A percentile compares a stretch with the other conserved stretches of the same genome.
These are phyloP conservation scores for Crossocerus cetratus DNA, from an alignment of 2,888 invertebrate genomes.

Conservation along the genomic window DNA sequence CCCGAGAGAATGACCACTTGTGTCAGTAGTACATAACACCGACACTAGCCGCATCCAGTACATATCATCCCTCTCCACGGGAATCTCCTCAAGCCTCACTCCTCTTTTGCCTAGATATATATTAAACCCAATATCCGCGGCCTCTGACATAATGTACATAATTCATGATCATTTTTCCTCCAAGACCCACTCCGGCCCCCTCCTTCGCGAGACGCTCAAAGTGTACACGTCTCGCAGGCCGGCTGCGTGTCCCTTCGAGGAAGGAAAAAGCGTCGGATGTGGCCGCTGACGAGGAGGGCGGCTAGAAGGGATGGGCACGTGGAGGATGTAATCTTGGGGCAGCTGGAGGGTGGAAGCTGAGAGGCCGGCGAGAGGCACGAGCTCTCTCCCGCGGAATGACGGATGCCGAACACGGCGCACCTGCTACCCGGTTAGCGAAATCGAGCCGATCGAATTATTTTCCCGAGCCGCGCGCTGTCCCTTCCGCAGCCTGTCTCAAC, in stretches of 20 bases:
- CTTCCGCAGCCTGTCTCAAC: conserved; percentile 20
- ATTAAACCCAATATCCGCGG: background rate
- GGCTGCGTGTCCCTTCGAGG: background rate
- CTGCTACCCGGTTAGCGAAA: conserved; percentile 43
- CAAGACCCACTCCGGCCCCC: conserved; percentile 18
- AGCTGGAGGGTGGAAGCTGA: conserved; percentile 43
- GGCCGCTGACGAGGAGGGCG: background rate
- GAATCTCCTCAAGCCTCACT: too few species aligned
- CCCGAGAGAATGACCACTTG: background rate
- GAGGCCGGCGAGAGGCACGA: conserved; percentile 25
- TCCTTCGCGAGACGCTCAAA: too few species aligned
- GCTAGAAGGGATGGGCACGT: conserved; percentile 27
- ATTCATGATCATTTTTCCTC: background rate
- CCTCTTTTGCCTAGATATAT: background rate
- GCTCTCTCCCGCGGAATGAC: conserved; percentile 49
- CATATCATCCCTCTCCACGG: too few species aligned
- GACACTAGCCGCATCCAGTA: too few species aligned
- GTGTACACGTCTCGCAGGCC: background rate
- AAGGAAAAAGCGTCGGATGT: conserved; percentile 16
- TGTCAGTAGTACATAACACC: too few species aligned
- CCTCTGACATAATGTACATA: background rate
- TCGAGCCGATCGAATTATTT: conserved; percentile 46
- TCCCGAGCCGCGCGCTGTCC: conserved; percentile 29
- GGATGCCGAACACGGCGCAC: conserved; percentile 42
- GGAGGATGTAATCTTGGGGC: conserved; percentile 48